Conservation (phyloP, 2,797 vertebrate genomes). For the Atherinosoma microstoma region DNA sequence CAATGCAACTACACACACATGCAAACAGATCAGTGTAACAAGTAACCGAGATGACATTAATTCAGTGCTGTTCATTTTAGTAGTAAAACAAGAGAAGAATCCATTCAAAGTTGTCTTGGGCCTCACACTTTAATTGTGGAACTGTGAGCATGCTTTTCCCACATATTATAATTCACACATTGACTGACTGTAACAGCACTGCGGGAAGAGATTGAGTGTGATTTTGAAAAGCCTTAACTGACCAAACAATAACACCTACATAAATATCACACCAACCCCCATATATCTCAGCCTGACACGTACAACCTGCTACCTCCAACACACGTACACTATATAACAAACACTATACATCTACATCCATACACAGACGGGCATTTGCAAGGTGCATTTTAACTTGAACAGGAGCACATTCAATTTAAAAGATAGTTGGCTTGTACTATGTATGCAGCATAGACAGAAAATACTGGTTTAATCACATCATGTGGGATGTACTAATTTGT, state of each 20-base stretch:
- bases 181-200: constrained; percentile 61
- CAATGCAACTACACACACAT: constrained; percentile 3
- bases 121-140: constrained; percentile 48
- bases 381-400: constrained; percentile 24
- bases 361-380: constrained; percentile 26
- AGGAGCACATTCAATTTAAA: constrained; percentile 30
- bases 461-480: constrained; percentile 33
- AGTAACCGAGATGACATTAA: constrained; percentile 1
- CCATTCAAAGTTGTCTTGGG: constrained; percentile 51
- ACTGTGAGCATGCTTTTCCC: constrained; percentile 44
- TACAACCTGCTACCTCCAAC: constrained; percentile 73
- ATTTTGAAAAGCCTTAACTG: constrained; percentile 72
- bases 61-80: constrained; percentile 15
- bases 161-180: constrained; percentile 68
- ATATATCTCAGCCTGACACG: constrained; percentile 75
- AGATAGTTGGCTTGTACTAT: constrained; percentile 27
- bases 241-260: constrained; percentile 79
- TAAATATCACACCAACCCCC: constrained; percentile 69
- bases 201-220: constrained; percentile 57
- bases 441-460: constrained; percentile 17
- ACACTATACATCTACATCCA: constrained; percentile 37
- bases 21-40: constrained; percentile 13
- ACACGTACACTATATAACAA: constrained; percentile 48
- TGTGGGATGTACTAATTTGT: constrained; percentile 43
- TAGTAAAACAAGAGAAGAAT: constrained; percentile 16